These are phyloP conservation scores for Potamarius usumacintae DNA, from an alignment of 2,113 vertebrate species.

Conservation along the genomic window DNA sequence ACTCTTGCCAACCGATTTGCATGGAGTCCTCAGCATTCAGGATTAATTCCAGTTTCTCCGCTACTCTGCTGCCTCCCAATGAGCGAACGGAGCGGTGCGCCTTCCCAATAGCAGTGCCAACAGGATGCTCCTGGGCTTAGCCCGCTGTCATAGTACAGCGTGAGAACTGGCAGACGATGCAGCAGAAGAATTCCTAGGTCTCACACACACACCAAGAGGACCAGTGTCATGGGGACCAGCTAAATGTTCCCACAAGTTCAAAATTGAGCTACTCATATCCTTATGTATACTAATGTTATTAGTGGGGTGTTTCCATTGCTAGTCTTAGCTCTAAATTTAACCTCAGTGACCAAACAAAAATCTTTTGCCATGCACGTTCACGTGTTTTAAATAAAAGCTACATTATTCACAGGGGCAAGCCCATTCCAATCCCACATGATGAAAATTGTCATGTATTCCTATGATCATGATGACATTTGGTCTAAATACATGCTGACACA, in stretches of 20 bases:
- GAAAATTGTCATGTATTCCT: background rate
- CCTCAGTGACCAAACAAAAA: background rate
- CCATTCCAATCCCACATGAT: background rate
- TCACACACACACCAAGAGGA: background rate
- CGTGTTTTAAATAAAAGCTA: background rate
- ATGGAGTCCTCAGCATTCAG: slow-evolving; percentile 21
- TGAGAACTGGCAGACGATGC: background rate
- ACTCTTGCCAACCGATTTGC: slow-evolving; percentile 50
- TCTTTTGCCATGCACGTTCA: background rate
- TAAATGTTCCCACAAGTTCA: background rate
- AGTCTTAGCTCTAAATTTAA: background rate
- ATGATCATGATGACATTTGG: background rate
- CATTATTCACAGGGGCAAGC: background rate
- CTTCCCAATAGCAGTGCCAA: background rate
- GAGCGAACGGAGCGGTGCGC: background rate
- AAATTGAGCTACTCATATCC: background rate
- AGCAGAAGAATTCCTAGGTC: background rate
- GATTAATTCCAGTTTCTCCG: slow-evolving; percentile 26
- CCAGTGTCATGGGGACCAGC: background rate
- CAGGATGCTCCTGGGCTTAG: background rate
- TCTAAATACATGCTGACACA: background rate
- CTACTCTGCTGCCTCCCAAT: background rate
- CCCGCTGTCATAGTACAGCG: background rate
- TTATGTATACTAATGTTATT: background rate
- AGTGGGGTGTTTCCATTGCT: background rate